Base-by-base conservation (phyloP, 2,113 vertebrate genomes). In the Lagopus leucura region DNA sequence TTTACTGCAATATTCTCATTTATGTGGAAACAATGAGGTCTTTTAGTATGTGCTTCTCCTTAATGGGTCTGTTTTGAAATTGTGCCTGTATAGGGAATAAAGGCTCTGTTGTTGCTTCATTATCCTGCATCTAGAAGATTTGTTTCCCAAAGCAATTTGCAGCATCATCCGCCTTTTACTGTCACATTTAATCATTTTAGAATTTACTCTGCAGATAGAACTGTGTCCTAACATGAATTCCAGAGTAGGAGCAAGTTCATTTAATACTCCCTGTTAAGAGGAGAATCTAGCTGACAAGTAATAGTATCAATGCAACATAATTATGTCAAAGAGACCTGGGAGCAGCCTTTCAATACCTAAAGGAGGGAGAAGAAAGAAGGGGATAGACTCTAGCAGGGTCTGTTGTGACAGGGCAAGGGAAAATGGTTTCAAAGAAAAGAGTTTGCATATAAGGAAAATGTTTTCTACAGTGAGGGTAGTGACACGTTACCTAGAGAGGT, bases 161-260 rank as follows among this genome's bases (percentile, higher is more conserved):
- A 86, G 60, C 67, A 90, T 94, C 52, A 32, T 91, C 38, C 91
- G 92, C 83, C 77, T 93, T 96, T 86, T 89, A 76, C 74, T 95
- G 91, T 94, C 86, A 93, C 63, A 86, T 95, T 90, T 89, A 86
- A 96, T 97, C 48, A 91, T 89, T 95, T 95, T 65, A 69, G 63
- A 94, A 94, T 89, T 93, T 92, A 43, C 64, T 97, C 82, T 88
- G 79, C 92, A 96, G 78, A 90, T 48, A 79, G 3, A 6, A 48
- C 4, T 5, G 32, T 81, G 60, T 86, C 64, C 74, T 96, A 94
- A 22, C 88, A 27, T 88, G 85, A 92, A 85, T 93, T 91, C 93
- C 88, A 86, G 60, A 17, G 30, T 88, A 48, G 52, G 63, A 94
- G 0, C 55, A 74, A 75, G 65, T 58, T 34, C 32, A 67, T 84